phyloP scores from a whole-genome alignment of 2,888 invertebrate genomes.

The Coecobrya sp. region DNA sequence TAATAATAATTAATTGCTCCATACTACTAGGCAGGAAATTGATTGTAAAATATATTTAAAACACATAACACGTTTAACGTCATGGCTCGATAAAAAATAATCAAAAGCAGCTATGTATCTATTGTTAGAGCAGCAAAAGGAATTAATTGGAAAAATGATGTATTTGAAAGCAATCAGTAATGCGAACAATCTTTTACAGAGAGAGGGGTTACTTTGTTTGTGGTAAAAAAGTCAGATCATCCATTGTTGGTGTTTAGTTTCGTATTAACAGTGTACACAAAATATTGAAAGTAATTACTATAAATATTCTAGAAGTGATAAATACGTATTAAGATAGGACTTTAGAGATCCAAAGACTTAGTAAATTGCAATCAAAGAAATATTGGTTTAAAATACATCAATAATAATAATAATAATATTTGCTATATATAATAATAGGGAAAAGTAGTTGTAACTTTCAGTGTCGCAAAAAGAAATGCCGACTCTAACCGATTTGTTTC shows the following conservation, averaged over 20 bases:
- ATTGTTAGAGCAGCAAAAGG: neutral
- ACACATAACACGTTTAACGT: neutral
- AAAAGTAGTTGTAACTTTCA: slow-evolving; percentile 9
- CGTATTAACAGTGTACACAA: slow-evolving; percentile 69
- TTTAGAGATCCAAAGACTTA: slow-evolving; percentile 82
- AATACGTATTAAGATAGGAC: slow-evolving; percentile 71
- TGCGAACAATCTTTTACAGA: neutral
- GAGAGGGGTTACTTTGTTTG: neutral
- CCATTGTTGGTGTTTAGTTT: slow-evolving; percentile 21
- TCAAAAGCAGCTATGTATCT: slow-evolving; percentile 19
- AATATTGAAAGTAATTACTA: slow-evolving; percentile 71
- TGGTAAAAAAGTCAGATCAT: neutral
- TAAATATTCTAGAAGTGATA: slow-evolving; percentile 63
- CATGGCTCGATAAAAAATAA: neutral
- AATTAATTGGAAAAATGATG: neutral
- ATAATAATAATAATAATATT: slow-evolving; percentile 54
- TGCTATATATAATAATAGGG: neutral
- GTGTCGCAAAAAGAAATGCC: slow-evolving; percentile 2
- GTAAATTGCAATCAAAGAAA: slow-evolving; percentile 79
- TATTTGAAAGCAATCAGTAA: slow-evolving; percentile 40
- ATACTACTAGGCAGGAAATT: neutral
- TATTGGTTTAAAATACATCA: slow-evolving; percentile 70
- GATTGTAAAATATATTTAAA: neutral
- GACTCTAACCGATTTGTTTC: neutral
- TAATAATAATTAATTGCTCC: neutral